phyloP scores from a whole-genome alignment of 53 echinoderm and acorn worm genomes.

The Zoroaster sp. region DNA sequence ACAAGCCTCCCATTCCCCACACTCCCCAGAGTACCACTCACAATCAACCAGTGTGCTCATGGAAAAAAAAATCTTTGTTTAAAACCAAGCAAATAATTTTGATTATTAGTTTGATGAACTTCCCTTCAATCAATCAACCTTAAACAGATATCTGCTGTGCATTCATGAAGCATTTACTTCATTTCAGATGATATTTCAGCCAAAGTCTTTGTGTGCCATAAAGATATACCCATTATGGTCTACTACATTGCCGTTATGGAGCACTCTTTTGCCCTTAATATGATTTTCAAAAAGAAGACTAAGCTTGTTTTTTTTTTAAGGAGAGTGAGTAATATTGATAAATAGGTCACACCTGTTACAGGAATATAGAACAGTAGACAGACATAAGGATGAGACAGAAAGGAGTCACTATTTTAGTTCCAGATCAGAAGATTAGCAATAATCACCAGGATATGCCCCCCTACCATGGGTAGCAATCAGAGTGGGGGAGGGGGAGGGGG shows the following conservation, averaged over 20 bases:
- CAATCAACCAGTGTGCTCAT: too few relatives aligned
- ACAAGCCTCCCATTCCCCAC: too few relatives aligned
- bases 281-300: not conserved
- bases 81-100: too few relatives aligned
- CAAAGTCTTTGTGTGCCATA: too few relatives aligned
- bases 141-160: too few relatives aligned
- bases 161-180: too few relatives aligned
- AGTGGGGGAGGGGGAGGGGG: not conserved
- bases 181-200: too few relatives aligned
- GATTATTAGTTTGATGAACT: too few relatives aligned
- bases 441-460: constrained; percentile 25
- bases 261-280: not conserved
- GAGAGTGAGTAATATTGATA: constrained; percentile 21
- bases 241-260: not conserved
- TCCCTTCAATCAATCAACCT: too few relatives aligned
- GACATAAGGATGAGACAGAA: constrained; percentile 16
- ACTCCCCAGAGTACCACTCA: too few relatives aligned
- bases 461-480: not conserved
- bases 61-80: too few relatives aligned
- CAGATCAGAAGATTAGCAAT: not conserved
- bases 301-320: not conserved
- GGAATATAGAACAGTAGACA: constrained; percentile 37
- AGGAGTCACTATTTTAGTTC: constrained; percentile 29
- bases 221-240: not conserved
- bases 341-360: constrained; percentile 37